Evolutionary conservation across 2,888 invertebrate species (phyloP).

Genomic region (Ceramica pisi): DNA sequence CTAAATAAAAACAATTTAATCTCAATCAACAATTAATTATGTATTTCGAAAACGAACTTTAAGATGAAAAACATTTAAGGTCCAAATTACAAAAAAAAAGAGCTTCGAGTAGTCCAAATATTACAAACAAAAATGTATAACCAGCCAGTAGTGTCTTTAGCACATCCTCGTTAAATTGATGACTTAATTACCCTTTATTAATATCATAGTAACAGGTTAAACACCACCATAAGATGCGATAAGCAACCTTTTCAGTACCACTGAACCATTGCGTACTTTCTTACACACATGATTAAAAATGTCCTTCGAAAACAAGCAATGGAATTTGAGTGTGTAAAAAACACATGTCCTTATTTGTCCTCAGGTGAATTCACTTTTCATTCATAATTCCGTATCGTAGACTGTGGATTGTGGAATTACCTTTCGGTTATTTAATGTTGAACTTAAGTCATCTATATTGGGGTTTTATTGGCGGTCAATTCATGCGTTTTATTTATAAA

Average conservation of each 20-base stretch:
- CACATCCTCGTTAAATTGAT: conserved; percentile 40
- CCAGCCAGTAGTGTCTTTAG: conserved; percentile 30
- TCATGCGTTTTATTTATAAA: neutral
- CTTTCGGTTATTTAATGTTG: conserved; percentile 15
- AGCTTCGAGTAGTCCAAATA: conserved; percentile 19
- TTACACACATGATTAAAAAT: neutral
- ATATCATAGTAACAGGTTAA: conserved; percentile 34
- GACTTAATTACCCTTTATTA: conserved; percentile 55
- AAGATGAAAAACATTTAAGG: neutral
- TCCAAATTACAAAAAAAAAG: neutral
- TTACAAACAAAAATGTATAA: conserved; percentile 8
- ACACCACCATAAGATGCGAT: conserved; percentile 14
- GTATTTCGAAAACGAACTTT: too few relatives aligned
- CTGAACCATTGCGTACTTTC: conserved; percentile 23
- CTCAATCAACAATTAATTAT: too few relatives aligned
- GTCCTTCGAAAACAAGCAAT: conserved; percentile 30
- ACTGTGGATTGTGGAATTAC: conserved; percentile 45
- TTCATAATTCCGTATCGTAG: conserved; percentile 41
- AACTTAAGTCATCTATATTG: conserved; percentile 32
- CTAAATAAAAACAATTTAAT: neutral
- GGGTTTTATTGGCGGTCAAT: neutral
- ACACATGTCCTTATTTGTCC: conserved; percentile 20
- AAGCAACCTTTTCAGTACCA: neutral
- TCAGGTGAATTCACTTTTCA: conserved; percentile 48
- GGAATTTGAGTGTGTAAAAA: conserved; percentile 7